Base-by-base conservation (phyloP, 2,113 vertebrate genomes). In the Eurypyga helias region DNA sequence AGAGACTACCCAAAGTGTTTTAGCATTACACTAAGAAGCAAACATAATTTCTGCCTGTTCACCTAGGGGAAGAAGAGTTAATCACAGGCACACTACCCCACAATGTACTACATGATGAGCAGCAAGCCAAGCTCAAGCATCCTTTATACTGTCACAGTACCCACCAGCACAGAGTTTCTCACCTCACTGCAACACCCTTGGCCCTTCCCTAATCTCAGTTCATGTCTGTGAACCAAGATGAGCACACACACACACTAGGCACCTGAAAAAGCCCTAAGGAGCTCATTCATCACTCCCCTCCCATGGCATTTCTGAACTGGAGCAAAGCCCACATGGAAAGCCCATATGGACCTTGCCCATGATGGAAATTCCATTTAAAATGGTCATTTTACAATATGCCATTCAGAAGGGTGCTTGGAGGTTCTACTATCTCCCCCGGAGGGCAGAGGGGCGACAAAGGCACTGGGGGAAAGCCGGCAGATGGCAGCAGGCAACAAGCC, bases 261-360 rank as follows among this genome's bases (percentile, higher is more conserved):
- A 77, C 21, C 36, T 71, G 43, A 19, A 52, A 64, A 17, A 72
- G 45, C 24, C 26, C 2, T 26, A 17, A 33, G 62, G 33, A 71
- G 3, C 3, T 83, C 12, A 4, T 17, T 48, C 57, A 34, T 48
- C 0, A 0, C 13, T 69, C 21, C 5, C 12, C 16, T 38, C 13
- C 16, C 61, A 11, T 8, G 20, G 6, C 19, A 41, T 34, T 79
- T 83, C 65, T 79, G 36, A 87, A 46, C n/a, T 15, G 25, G 16
- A 76, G 34, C 17, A 79, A 65, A 61, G 1, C n/a, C n/a, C n/a
- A n/a, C n/a, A n/a, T n/a, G n/a, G n/a, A n/a, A n/a, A n/a, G n/a
- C 12, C 16, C 7, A 6, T 9, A 45, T 2, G 12, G 16, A 73
- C 45, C 28, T 89, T 82, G 54, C 2, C 21, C 31, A 36, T 19